phyloP scores from a whole-genome alignment of 1,140 invertebrate species.

The Planococcus citri region DNA sequence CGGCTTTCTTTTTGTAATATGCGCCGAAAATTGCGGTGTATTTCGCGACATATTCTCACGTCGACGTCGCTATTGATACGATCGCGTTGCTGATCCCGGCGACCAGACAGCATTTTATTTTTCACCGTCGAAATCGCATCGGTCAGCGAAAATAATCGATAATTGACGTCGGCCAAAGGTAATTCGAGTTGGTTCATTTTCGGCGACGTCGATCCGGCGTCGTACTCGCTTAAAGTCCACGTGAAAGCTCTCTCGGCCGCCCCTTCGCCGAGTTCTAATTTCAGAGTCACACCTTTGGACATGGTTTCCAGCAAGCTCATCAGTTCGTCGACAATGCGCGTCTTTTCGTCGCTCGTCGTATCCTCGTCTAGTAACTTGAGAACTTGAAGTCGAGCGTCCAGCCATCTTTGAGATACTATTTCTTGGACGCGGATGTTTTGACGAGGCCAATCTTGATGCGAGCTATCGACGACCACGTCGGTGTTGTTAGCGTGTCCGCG shows the following conservation, averaged over 20 bases:
- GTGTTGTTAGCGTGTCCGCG: background rate
- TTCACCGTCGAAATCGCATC: background rate
- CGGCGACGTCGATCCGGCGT: background rate
- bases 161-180: background rate
- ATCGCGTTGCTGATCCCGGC: background rate
- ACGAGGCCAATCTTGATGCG: background rate
- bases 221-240: background rate
- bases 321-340: background rate
- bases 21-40: background rate
- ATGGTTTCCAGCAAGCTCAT: background rate
- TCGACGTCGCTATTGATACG: background rate
- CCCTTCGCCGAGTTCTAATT: background rate
- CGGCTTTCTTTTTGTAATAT: conserved; percentile 3
- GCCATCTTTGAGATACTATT: background rate
- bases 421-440: background rate
- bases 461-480: background rate
- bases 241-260: background rate
- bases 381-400: background rate
- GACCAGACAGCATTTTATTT: background rate
- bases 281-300: background rate
- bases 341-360: background rate
- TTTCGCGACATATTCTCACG: background rate
- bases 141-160: background rate
- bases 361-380: background rate
- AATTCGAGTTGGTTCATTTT: background rate